A percentile compares a stretch with the other conserved stretches of the same genome.
phyloP scores from a whole-genome alignment of 2,797 vertebrate species.

The Darevskia nairensis region DNA sequence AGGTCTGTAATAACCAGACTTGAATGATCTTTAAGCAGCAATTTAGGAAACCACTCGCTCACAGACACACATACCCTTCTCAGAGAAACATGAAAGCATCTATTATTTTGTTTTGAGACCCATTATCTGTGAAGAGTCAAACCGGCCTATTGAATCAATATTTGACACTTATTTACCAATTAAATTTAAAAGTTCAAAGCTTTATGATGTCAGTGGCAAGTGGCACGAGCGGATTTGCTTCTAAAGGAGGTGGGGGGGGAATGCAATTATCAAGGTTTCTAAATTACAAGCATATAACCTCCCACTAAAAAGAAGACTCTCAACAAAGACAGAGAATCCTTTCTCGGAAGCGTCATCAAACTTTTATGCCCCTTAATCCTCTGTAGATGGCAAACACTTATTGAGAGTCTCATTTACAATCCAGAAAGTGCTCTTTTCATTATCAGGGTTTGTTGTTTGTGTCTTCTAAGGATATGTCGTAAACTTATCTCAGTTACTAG shows the following conservation, averaged over 20 bases:
- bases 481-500: conserved; percentile 68
- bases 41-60: conserved; percentile 24
- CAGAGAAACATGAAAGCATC: conserved; percentile 14
- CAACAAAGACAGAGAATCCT: conserved; percentile 65
- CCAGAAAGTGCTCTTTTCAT: conserved; percentile 66
- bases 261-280: conserved; percentile 38
- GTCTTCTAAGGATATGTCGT: conserved; percentile 34
- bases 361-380: conserved; percentile 61
- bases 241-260: conserved; percentile 10
- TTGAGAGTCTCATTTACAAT: conserved; percentile 53
- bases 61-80: rapidly evolving
- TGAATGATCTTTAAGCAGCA: conserved; percentile 16
- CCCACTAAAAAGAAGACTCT: conserved; percentile 34
- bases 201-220: conserved; percentile 32
- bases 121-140: conserved; percentile 8
- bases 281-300: conserved; percentile 40
- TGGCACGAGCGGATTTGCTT: conserved; percentile 49
- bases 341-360: conserved; percentile 62
- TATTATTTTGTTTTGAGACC: conserved; percentile 13
- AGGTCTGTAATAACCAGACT: background rate
- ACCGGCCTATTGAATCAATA: conserved; percentile 33
- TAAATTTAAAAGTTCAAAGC: conserved; percentile 41
- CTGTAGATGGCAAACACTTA: conserved; percentile 60
- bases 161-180: conserved; percentile 42
- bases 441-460: conserved; percentile 56